Percentiles rank a stretch among this genome's conserved stretches.
phyloP scores from a whole-genome alignment of 2,113 vertebrate genomes.

The Dolichotis patagonum region DNA sequence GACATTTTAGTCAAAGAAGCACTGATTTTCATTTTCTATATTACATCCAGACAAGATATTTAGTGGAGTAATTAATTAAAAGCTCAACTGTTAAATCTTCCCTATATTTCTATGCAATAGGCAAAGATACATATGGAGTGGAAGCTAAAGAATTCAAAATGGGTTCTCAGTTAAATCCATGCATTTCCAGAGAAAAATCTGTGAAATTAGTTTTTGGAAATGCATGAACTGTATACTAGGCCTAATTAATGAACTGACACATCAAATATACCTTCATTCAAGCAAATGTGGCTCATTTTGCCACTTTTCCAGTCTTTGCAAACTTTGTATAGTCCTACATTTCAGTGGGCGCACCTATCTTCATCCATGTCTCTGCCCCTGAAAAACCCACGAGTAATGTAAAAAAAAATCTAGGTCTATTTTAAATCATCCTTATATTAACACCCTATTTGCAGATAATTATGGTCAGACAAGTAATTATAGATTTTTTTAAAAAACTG shows the following conservation, averaged over 20 bases:
- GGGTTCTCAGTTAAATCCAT: conserved; percentile 13
- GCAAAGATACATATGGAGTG: conserved; percentile 58
- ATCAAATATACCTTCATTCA: not conserved
- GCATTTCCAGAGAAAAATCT: conserved; percentile 45
- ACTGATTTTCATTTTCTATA: conserved; percentile 60
- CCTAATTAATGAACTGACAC: conserved; percentile 14
- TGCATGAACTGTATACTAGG: conserved; percentile 19
- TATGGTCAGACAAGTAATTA: conserved; percentile 58
- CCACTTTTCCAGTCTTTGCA: conserved; percentile 9
- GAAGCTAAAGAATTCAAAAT: conserved; percentile 57
- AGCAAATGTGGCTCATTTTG: not conserved
- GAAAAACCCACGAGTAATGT: not conserved
- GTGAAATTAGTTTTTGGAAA: conserved; percentile 40
- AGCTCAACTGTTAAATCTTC: conserved; percentile 78
- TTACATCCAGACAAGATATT: conserved; percentile 69
- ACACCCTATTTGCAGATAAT: not conserved
- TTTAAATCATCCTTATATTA: conserved; percentile 3
- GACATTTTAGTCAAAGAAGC: conserved; percentile 78
- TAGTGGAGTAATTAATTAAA: conserved; percentile 79
- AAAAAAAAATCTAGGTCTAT: not conserved
- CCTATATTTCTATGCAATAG: conserved; percentile 54
- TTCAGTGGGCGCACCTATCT: not conserved
- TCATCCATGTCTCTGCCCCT: not conserved
- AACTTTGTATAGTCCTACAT: not conserved
- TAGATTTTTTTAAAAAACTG: not conserved